Conservation (phyloP, 2,888 invertebrate species). For the Drosophila sordidula region DNA sequence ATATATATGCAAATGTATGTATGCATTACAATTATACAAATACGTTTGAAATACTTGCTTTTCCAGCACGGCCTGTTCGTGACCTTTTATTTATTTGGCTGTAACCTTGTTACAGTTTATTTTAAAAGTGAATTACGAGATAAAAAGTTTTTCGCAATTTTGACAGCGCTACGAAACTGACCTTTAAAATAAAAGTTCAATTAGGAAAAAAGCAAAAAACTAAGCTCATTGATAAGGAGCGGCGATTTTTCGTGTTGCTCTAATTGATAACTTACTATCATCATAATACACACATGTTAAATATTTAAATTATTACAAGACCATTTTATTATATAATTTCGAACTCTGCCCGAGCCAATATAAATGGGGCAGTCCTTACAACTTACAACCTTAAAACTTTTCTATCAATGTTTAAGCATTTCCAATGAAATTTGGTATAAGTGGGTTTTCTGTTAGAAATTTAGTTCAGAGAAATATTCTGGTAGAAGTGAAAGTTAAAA, state of each 20-base stretch:
- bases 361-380: too few relatives aligned
- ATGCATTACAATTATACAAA: slow-evolving; percentile 1
- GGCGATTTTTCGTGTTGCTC: neutral
- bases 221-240: slow-evolving; percentile 1
- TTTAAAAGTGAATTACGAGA: neutral
- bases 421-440: too few relatives aligned
- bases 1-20: neutral
- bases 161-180: neutral
- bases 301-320: too few relatives aligned
- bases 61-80: neutral
- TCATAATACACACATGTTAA: too few relatives aligned
- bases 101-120: neutral
- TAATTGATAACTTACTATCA: neutral
- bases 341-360: too few relatives aligned
- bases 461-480: too few relatives aligned
- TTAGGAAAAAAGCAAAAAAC: neutral
- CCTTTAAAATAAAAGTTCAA: slow-evolving; percentile 5
- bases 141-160: neutral
- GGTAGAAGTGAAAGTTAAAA: too few relatives aligned
- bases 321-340: too few relatives aligned
- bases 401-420: too few relatives aligned
- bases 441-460: too few relatives aligned
- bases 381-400: too few relatives aligned
- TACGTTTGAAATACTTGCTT: neutral
- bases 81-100: slow-evolving; percentile 22